Evolutionary conservation across 2,113 vertebrate species (phyloP), one percentile per base, ranked within the genome.

Genomic region (Engraulis encrasicolus): DNA sequence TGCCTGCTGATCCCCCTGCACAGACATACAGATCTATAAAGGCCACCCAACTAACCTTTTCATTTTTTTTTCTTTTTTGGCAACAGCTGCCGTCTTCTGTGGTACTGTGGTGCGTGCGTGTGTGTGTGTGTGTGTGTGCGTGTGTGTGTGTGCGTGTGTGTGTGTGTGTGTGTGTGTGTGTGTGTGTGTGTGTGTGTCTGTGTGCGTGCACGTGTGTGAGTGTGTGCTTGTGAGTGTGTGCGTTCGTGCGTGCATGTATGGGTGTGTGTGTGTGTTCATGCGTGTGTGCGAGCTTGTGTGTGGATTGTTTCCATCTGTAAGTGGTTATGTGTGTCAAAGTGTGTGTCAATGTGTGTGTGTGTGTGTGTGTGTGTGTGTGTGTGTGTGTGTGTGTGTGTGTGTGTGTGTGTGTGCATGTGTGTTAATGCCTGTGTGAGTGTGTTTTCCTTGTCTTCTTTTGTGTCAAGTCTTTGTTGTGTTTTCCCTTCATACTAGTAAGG

Each of bases 41-140:
- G 91, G 91, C 92, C 93, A 92, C 87, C 88, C 87, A 87, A 82
- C 87, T 91, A 93, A 93, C 90, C 92, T 94, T 94, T 93, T 89
- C 89, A 86, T 85, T 80, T 84, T 81, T 87, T 79, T 85, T 81
- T 87, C 78, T 85, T 77, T 80, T 84, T 86, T 88, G 66, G 61
- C 81, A 80, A 83, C 77, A 48, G 20, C 78, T 86, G 83, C 86
- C 82, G 7, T 27, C 40, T 45, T n/a, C 85, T n/a, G n/a, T 27
- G n/a, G n/a, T n/a, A n/a, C n/a, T 66, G 71, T 81, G 40, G 34
- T 27, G 37, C 2, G 23, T 61, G 79, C 18, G 45, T 84, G 45
- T 84, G 52, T 88, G 9, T 45, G 66, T 58, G 54, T 84, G 82
- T 66, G 71, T 81, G 40, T 34, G 34, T 27, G 37, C 2, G 23